These are phyloP conservation scores for Anguilla anguilla DNA, from an alignment of 2,797 vertebrate genomes.

Conservation along the genomic window DNA sequence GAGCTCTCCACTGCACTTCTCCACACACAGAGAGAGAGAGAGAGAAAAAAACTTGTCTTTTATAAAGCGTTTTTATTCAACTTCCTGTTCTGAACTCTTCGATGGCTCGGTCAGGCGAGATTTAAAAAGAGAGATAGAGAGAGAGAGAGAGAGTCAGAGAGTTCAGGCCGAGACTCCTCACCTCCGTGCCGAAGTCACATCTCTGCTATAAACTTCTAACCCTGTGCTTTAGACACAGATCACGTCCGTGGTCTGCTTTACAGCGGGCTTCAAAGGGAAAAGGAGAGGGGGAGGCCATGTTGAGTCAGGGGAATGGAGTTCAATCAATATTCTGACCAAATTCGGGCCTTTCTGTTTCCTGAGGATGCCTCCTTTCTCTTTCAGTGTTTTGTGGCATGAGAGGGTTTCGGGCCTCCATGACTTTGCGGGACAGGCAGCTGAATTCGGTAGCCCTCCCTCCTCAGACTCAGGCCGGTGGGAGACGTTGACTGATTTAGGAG, in stretches of 20 bases:
- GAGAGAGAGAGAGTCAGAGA: neutral
- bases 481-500: neutral
- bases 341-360: neutral
- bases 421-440: no score
- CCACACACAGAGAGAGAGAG: neutral
- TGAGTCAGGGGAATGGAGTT: neutral
- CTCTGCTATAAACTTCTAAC: constrained; percentile 27
- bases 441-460: neutral
- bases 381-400: neutral
- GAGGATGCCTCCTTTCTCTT: neutral
- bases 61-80: constrained; percentile 9
- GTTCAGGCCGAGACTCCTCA: neutral
- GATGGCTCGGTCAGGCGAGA: constrained; percentile 25
- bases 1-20: constrained; percentile 23
- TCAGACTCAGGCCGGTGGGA: neutral
- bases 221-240: neutral
- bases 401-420: neutral
- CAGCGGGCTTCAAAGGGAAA: constrained; percentile 2
- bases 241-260: constrained; percentile 26
- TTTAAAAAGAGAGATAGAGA: neutral
- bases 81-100: neutral
- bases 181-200: neutral
- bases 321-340: constrained; percentile 6
- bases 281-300: neutral
- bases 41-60: neutral